These are phyloP conservation scores for Drosophila dives DNA, from an alignment of 2,888 invertebrate genomes.

Conservation along the genomic window DNA sequence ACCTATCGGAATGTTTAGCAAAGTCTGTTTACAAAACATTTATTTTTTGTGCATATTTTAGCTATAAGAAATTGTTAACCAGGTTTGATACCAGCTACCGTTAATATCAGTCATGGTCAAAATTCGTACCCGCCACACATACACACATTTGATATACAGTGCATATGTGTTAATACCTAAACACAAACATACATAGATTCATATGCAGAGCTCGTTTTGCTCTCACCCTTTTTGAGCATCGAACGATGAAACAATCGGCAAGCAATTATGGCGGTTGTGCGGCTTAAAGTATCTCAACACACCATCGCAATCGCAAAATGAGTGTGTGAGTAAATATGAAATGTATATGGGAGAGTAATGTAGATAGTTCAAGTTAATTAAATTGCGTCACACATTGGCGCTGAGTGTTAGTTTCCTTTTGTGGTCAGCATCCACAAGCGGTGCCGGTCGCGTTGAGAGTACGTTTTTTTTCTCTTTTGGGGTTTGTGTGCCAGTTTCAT, in stretches of 20 bases:
- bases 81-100: slow-evolving; percentile 27
- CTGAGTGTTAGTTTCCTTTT: slow-evolving; percentile 54
- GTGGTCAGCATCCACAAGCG: slow-evolving; percentile 43
- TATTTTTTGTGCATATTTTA: slow-evolving; percentile 9
- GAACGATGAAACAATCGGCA: slow-evolving; percentile 27
- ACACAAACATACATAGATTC: not conserved
- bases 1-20: slow-evolving; percentile 14
- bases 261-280: slow-evolving; percentile 45
- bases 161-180: not conserved
- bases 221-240: slow-evolving; percentile 18
- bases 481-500: slow-evolving; percentile 57
- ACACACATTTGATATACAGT: not conserved
- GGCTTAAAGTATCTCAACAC: slow-evolving; percentile 38
- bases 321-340: not conserved
- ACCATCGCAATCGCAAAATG: slow-evolving; percentile 22
- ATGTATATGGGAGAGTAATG: slow-evolving; percentile 27
- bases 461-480: slow-evolving; percentile 42
- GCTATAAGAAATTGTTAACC: slow-evolving; percentile 29
- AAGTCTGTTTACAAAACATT: slow-evolving; percentile 27
- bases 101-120: slow-evolving; percentile 60
- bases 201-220: slow-evolving; percentile 13
- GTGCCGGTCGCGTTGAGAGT: slow-evolving; percentile 42
- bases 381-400: slow-evolving; percentile 55
- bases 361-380: slow-evolving; percentile 45
- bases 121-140: slow-evolving; percentile 29